Conservation (phyloP, 2,888 invertebrate genomes). For the Electrophaes corylata region DNA sequence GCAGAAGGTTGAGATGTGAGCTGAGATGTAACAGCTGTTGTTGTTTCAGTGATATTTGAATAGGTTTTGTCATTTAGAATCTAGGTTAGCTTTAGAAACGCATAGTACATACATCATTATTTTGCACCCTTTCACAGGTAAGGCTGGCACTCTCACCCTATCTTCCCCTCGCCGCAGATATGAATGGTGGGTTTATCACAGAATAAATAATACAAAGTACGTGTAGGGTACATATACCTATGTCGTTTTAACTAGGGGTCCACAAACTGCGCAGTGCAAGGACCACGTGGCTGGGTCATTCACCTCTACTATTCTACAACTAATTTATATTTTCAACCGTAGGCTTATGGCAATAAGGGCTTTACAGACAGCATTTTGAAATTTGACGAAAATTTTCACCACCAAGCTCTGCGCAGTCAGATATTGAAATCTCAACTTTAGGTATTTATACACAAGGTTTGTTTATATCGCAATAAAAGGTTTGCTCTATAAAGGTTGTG, state of each 20-base stretch:
- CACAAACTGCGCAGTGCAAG: slow-evolving; percentile 78
- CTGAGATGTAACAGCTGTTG: too few relatives aligned
- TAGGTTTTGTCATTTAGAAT: neutral
- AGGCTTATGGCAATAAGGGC: slow-evolving; percentile 11
- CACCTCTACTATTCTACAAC: slow-evolving; percentile 50
- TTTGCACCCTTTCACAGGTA: neutral
- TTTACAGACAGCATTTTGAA: slow-evolving; percentile 1
- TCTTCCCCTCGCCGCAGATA: slow-evolving; percentile 36
- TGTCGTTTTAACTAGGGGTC: slow-evolving; percentile 53
- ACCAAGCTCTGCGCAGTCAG: slow-evolving; percentile 1
- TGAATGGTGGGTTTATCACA: slow-evolving; percentile 7
- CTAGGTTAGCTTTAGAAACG: neutral
- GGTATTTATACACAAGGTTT: slow-evolving; percentile 19
- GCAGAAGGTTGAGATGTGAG: too few relatives aligned
- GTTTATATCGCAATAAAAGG: slow-evolving; percentile 35
- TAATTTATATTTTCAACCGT: slow-evolving; percentile 20
- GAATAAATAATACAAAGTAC: slow-evolving; percentile 13
- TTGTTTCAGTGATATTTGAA: neutral
- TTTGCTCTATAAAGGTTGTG: slow-evolving; percentile 5
- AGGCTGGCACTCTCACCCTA: slow-evolving; percentile 44
- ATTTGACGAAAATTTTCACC: slow-evolving; percentile 6
- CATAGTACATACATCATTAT: neutral
- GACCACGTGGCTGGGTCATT: slow-evolving; percentile 76
- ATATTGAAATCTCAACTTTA: slow-evolving; percentile 14
- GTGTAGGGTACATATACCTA: neutral